Evolutionary conservation across 2,797 vertebrate genomes (phyloP).

Genomic region (Yasuhikotakia modesta): DNA sequence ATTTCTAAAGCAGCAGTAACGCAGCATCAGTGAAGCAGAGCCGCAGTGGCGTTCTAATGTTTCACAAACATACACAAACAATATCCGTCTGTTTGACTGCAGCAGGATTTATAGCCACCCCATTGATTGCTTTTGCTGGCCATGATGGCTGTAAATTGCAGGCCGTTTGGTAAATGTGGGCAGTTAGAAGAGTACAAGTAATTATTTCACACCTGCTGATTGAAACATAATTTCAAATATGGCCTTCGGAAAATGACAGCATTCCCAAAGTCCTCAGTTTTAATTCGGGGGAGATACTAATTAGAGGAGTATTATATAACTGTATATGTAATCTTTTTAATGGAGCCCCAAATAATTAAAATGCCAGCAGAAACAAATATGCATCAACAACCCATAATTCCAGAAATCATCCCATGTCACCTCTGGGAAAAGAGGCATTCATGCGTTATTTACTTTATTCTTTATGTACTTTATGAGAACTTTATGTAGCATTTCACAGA

Average conservation of each 20-base stretch:
- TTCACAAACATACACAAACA: conserved; percentile 76
- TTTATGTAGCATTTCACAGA: conserved; percentile 41
- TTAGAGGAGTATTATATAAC: conserved; percentile 74
- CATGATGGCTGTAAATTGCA: conserved; percentile 83
- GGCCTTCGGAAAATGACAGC: conserved; percentile 76
- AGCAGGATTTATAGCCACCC: conserved; percentile 80
- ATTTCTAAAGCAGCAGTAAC: conserved; percentile 22
- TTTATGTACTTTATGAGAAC: no score
- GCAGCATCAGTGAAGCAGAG: conserved; percentile 37
- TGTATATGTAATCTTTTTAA: conserved; percentile 76
- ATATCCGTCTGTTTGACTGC: conserved; percentile 72
- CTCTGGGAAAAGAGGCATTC: conserved; percentile 20
- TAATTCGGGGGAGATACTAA: conserved; percentile 81
- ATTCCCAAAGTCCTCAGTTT: conserved; percentile 81
- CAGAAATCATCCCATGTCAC: conserved; percentile 75
- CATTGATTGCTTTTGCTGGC: conserved; percentile 81
- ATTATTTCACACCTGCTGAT: conserved; percentile 82
- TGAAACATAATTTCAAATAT: conserved; percentile 82
- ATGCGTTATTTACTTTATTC: conserved; percentile 32
- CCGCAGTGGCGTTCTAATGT: conserved; percentile 61
- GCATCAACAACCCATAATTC: conserved; percentile 79
- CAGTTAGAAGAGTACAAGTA: conserved; percentile 82
- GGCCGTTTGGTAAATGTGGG: conserved; percentile 82
- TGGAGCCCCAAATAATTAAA: conserved; percentile 76
- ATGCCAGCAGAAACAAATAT: conserved; percentile 80